Conservation (phyloP, 2,888 invertebrate species). For the Pomacea canaliculata region DNA sequence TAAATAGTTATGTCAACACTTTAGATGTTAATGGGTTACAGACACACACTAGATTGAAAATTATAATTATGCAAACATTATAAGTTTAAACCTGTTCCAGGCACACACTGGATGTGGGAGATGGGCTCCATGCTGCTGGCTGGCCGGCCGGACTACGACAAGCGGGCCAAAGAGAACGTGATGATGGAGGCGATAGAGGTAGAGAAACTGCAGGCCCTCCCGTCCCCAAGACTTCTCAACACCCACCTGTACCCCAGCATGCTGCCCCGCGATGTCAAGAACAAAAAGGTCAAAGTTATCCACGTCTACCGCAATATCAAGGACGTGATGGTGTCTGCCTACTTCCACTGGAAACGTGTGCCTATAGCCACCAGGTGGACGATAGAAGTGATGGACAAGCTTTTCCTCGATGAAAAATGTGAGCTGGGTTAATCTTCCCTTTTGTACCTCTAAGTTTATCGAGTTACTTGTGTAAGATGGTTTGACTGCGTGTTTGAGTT, state of each 20-base stretch:
- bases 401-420: constrained; percentile 38
- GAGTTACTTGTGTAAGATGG: too few species aligned
- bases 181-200: constrained; percentile 28
- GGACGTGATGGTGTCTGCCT: constrained; percentile 36
- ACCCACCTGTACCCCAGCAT: constrained; percentile 27
- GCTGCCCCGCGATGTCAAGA: constrained; percentile 29
- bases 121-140: constrained; percentile 30
- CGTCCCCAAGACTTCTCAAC: constrained; percentile 34
- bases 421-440: constrained; percentile 12
- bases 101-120: constrained; percentile 41
- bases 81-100: constrained; percentile 17
- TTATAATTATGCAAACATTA: background rate
- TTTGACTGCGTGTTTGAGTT: too few species aligned
- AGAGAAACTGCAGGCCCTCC: constrained; percentile 13
- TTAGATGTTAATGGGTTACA: background rate
- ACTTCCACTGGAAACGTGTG: constrained; percentile 26
- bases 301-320: constrained; percentile 35
- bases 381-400: constrained; percentile 33
- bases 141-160: constrained; percentile 16
- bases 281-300: constrained; percentile 33
- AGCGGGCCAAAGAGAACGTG: constrained; percentile 12
- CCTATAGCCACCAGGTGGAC: constrained; percentile 26
- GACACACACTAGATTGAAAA: background rate
- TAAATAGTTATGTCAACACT: too few species aligned
- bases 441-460: background rate